Percentiles rank a stretch among this genome's conserved stretches.
Evolutionary conservation across 2,888 invertebrate genomes (phyloP).

Genomic region (Hyppa rectilinea): DNA sequence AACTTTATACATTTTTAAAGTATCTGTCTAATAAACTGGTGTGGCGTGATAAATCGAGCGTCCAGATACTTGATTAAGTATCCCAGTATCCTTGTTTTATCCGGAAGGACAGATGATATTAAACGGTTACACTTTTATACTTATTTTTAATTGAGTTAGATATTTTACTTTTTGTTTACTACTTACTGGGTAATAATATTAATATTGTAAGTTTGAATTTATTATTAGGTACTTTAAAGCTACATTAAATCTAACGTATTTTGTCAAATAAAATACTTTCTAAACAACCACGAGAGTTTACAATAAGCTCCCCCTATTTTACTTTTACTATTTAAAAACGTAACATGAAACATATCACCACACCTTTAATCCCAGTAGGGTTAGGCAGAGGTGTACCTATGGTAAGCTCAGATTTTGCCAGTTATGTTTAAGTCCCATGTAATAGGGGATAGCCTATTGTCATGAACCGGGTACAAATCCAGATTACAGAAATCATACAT

Average conservation of each 20-base stretch:
- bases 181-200: not conserved
- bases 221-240: not conserved
- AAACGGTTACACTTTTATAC: constrained; percentile 21
- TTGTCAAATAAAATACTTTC: not conserved
- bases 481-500: too few species aligned
- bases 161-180: not conserved
- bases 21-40: constrained; percentile 31
- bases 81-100: constrained; percentile 45
- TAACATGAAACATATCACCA: not conserved
- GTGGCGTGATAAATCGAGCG: constrained; percentile 55
- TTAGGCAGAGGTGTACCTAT: too few species aligned
- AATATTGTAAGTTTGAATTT: not conserved
- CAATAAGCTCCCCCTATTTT: too few species aligned
- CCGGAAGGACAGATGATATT: constrained; percentile 32
- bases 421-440: too few species aligned
- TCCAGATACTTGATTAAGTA: constrained; percentile 61
- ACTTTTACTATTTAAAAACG: not conserved
- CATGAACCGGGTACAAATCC: too few species aligned
- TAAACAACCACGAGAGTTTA: not conserved
- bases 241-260: not conserved
- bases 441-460: too few species aligned
- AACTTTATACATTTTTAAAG: constrained; percentile 26
- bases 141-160: constrained; percentile 25
- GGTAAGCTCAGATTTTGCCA: too few species aligned
- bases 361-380: not conserved